phyloP scores from a whole-genome alignment of 2,888 invertebrate species.

The Cacoxenus indagator region DNA sequence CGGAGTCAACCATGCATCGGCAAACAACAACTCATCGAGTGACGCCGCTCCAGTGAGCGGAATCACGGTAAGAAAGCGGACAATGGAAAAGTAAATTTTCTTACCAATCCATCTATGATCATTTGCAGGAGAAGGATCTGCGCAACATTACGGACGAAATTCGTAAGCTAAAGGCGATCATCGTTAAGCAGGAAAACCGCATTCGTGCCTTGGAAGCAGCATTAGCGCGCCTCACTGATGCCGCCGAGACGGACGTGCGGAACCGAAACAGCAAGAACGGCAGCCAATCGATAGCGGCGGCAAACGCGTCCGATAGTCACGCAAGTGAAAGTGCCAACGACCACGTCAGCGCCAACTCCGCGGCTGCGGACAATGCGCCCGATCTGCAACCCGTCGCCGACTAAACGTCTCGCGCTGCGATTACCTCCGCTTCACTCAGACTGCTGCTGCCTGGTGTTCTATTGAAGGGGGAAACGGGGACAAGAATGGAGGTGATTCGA shows the following conservation, averaged over 20 bases:
- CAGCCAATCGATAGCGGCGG: conserved; percentile 26
- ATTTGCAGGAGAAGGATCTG: conserved; percentile 74
- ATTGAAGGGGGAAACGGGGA: not conserved
- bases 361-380: conserved; percentile 39
- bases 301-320: conserved; percentile 49
- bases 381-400: conserved; percentile 39
- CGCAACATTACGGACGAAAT: conserved; percentile 91
- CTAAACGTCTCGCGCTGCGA: conserved; percentile 32
- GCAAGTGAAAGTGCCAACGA: conserved; percentile 59
- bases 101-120: not conserved
- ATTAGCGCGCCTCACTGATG: conserved; percentile 59
- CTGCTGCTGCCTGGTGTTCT: not conserved
- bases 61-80: conserved; percentile 71
- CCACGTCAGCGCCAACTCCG: conserved; percentile 47
- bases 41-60: conserved; percentile 49
- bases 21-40: conserved; percentile 58
- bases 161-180: conserved; percentile 92
- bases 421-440: not conserved
- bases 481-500: conserved; percentile 10
- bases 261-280: conserved; percentile 51
- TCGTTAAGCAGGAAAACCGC: conserved; percentile 90
- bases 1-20: conserved; percentile 50
- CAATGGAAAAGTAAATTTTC: no score
- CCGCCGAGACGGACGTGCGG: conserved; percentile 60
- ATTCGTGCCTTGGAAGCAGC: conserved; percentile 70